Evolutionary conservation across 2,888 invertebrate species (phyloP).

Genomic region (Serripes groenlandicus): DNA sequence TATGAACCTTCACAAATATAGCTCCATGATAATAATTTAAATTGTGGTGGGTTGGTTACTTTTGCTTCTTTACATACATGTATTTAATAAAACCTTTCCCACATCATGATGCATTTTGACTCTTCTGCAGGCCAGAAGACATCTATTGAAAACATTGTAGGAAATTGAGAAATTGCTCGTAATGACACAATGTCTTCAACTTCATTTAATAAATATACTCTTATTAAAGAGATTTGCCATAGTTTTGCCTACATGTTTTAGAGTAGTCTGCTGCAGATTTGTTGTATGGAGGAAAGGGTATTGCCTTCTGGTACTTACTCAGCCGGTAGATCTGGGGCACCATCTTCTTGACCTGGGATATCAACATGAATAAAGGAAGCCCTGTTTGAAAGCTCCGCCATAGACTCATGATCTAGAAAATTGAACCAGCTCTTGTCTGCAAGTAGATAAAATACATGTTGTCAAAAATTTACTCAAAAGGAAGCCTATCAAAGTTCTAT

Average conservation of each 20-base stretch:
- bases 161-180: background rate
- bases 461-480: too few species aligned
- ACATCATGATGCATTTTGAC: background rate
- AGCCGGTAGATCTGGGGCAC: conserved; percentile 91
- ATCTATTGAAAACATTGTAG: background rate
- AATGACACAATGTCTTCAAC: background rate
- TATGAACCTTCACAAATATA: too few species aligned
- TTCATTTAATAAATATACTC: too few species aligned
- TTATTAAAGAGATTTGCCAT: too few species aligned
- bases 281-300: too few species aligned
- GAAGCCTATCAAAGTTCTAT: conserved; percentile 94
- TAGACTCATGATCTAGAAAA: conserved; percentile 93
- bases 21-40: too few species aligned
- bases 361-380: conserved; percentile 96
- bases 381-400: conserved; percentile 94
- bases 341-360: conserved; percentile 92
- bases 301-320: conserved; percentile 88
- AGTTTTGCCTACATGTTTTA: too few species aligned
- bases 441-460: conserved; percentile 67
- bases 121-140: background rate
- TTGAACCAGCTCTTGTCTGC: conserved; percentile 93
- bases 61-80: too few species aligned
- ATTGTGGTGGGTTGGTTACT: too few species aligned
- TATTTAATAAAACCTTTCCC: background rate
- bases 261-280: too few species aligned